phyloP scores from a whole-genome alignment of 2,888 invertebrate species.

The Apotomis turbidana region DNA sequence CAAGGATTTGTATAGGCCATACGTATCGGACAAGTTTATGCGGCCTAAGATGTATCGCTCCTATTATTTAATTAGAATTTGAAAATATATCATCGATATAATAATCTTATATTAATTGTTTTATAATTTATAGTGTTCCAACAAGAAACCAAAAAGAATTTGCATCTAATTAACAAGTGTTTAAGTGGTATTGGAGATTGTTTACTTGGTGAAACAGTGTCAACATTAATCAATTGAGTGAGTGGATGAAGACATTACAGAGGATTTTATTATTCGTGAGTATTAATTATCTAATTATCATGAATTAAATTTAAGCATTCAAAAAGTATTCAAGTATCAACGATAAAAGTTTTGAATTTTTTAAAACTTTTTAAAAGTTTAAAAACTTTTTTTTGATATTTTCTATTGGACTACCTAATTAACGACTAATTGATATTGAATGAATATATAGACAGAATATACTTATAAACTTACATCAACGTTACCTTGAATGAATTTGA shows the following conservation, averaged over 20 bases:
- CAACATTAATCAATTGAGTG: slow-evolving; percentile 65
- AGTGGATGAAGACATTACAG: slow-evolving; percentile 54
- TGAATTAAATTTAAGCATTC: not conserved
- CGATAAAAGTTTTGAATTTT: not conserved
- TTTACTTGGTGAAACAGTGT: slow-evolving; percentile 70
- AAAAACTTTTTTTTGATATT: not conserved
- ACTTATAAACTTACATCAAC: not conserved
- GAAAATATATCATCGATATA: slow-evolving; percentile 55
- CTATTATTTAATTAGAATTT: slow-evolving; percentile 58
- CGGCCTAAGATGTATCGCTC: slow-evolving; percentile 62
- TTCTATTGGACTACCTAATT: not conserved
- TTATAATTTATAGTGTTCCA: slow-evolving; percentile 60
- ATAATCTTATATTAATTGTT: slow-evolving; percentile 41
- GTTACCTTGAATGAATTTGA: not conserved
- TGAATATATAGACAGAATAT: too few species aligned
- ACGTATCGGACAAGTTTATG: slow-evolving; percentile 78
- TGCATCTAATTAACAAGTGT: slow-evolving; percentile 58
- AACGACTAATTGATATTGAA: too few species aligned
- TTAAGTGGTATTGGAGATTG: slow-evolving; percentile 68
- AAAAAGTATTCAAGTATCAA: not conserved
- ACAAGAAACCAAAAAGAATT: slow-evolving; percentile 72
- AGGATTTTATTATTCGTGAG: slow-evolving; percentile 72
- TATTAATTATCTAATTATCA: slow-evolving; percentile 49
- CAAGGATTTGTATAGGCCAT: slow-evolving; percentile 83
- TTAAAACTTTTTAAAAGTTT: not conserved